These are phyloP conservation scores for Sciaenops ocellatus DNA, from an alignment of 2,797 vertebrate genomes.

Conservation along the genomic window DNA sequence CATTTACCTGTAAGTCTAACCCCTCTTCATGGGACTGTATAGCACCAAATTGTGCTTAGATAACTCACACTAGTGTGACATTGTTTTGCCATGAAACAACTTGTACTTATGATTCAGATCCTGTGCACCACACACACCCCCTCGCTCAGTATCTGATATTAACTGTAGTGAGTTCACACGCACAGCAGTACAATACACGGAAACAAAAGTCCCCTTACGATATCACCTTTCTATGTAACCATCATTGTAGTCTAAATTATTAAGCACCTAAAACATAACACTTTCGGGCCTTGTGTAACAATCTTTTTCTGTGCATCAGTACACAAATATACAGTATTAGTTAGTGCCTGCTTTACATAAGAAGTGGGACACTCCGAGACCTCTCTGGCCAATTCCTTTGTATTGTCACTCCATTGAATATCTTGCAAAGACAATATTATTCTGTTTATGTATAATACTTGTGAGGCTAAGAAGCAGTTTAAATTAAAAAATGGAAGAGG, in stretches of 20 bases:
- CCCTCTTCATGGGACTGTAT: background rate
- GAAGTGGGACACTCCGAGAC: conserved; percentile 11
- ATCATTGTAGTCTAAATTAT: conserved; percentile 43
- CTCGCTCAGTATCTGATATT: conserved; percentile 49
- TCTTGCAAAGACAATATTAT: background rate
- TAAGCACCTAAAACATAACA: conserved; percentile 19
- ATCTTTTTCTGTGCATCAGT: conserved; percentile 9
- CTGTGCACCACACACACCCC: conserved; percentile 49
- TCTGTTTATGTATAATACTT: background rate
- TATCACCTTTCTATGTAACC: conserved; percentile 55
- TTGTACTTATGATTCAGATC: conserved; percentile 72
- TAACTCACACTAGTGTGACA: conserved; percentile 30
- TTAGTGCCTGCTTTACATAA: conserved; percentile 33
- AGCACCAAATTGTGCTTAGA: background rate
- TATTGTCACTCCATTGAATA: background rate
- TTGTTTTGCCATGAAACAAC: conserved; percentile 65
- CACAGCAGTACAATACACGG: conserved; percentile 71
- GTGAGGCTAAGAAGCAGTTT: conserved; percentile 16
- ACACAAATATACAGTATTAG: conserved; percentile 24
- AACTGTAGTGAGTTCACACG: conserved; percentile 56
- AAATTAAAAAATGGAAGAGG: conserved; percentile 21
- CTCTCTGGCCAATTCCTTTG: conserved; percentile 20
- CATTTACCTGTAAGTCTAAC: background rate
- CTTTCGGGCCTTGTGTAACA: conserved; percentile 12
- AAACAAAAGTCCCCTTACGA: conserved; percentile 68